These are phyloP conservation scores for Anas platyrhynchos DNA, from an alignment of 2,113 vertebrate species.

Conservation along the genomic window DNA sequence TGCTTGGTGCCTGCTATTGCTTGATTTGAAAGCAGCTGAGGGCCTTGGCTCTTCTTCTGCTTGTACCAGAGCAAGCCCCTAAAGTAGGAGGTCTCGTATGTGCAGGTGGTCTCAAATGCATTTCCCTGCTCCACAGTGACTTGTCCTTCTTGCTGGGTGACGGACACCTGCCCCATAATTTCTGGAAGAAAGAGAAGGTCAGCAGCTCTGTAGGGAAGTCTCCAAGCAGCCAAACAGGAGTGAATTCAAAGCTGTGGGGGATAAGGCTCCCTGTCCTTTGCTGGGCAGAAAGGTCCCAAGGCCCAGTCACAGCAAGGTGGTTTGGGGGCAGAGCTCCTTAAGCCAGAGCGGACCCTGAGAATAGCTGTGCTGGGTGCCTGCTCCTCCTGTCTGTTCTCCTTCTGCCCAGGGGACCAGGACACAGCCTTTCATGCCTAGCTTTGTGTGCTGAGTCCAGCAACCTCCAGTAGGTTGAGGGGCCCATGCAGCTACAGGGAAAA, in stretches of 20 bases:
- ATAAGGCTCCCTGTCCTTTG: neutral
- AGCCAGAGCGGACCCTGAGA: rapidly evolving
- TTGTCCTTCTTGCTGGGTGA: neutral
- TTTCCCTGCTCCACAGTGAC: neutral
- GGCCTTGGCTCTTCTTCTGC: neutral
- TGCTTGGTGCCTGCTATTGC: rapidly evolving
- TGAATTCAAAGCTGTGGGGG: neutral
- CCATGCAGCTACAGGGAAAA: too few species aligned
- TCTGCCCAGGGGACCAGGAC: too few species aligned
- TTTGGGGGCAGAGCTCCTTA: neutral
- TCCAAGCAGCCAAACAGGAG: rapidly evolving
- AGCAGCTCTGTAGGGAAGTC: neutral
- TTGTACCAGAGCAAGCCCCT: rapidly evolving
- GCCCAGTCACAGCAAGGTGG: neutral
- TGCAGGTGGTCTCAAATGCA: neutral
- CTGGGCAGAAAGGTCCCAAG: neutral
- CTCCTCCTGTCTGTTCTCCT: too few species aligned
- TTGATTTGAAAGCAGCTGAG: neutral
- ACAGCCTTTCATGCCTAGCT: too few species aligned
- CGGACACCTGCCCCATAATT: neutral
- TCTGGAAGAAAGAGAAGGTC: neutral
- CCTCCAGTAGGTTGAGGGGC: too few species aligned
- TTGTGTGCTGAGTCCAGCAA: too few species aligned
- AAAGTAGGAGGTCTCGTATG: rapidly evolving
- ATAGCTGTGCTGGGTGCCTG: neutral